Evolutionary conservation across 2,797 vertebrate species (phyloP).

Genomic region (Enteromius unitaeniatus): DNA sequence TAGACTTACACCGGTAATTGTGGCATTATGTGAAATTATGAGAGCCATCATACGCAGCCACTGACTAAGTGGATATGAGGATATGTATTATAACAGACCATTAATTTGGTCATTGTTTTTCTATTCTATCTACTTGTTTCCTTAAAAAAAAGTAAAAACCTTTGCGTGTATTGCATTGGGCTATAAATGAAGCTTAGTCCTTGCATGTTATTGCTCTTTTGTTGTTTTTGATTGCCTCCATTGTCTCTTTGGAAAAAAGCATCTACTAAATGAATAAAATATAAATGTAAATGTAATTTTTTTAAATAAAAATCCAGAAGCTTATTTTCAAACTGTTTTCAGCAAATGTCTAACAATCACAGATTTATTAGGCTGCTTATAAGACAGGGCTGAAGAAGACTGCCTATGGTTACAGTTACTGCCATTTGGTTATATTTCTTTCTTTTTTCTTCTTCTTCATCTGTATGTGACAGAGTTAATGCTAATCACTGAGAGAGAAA

Average conservation of each 20-base stretch:
- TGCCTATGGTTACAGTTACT: neutral
- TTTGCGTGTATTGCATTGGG: no score
- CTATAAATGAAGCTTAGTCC: no score
- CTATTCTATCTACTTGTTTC: no score
- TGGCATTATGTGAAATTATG: neutral
- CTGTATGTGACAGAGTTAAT: constrained; percentile 5
- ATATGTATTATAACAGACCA: neutral
- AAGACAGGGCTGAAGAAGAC: neutral
- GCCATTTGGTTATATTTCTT: neutral
- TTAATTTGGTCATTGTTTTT: neutral
- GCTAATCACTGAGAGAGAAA: constrained; percentile 1
- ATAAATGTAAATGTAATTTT: neutral
- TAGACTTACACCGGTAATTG: neutral
- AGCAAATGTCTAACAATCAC: neutral
- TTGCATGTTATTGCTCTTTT: no score
- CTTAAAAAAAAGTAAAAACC: no score
- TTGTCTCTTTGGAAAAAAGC: no score
- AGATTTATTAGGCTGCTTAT: neutral
- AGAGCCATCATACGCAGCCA: no score
- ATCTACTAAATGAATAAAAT: no score
- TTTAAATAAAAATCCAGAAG: no score
- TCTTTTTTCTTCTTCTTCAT: neutral
- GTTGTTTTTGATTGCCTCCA: no score
- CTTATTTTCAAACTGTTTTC: neutral
- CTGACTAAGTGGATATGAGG: neutral